Evolutionary conservation across 2,888 invertebrate species (phyloP), one percentile per base, ranked within the genome.

Genomic region (Tinea semifulvella): DNA sequence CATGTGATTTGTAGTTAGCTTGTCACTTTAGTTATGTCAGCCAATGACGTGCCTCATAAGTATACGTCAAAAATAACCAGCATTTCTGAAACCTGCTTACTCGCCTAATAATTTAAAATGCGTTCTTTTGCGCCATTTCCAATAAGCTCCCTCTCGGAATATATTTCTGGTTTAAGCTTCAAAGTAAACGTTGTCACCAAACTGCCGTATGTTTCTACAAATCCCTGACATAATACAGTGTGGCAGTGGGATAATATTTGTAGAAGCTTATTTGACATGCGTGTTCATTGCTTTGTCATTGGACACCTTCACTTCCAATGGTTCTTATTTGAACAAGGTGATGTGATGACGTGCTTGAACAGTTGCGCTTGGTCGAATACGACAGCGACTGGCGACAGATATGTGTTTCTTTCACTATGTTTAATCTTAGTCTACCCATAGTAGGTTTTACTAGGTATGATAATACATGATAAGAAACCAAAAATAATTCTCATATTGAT

Each of bases 231-330:
- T 69, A 72, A 70, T 69, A 66, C 65, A 65, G 61, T 68, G 67
- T 66, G 64, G 63, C 66, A 64, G 61, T 64, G 58, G 62, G 64
- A 61, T 69, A 75, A 79, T 77, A 75, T 77, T 79, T 79, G 72
- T 61, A 63, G 64, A 70, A 58, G 63, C 62, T 53, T 79, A 63
- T 79, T 79, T 79, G 77, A 68, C 68, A 69, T 72, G 71, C 70
- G 69, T 71, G 75, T 71, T 69, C 70, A 68, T 73, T 68, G 71
- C 65, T 74, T 70, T 74, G 76, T 72, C 63, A 76, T 68, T 71
- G 75, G 72, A 76, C 73, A 79, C 77, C 71, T 27, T 40, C 22
- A 22, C 40, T 22, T 19, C 40, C 22, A 40, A 10, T 40, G 22
- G 40, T n/a, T 11, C 14, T 19, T 40, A 22, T 40, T 20, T 40